Base-by-base conservation (phyloP, 35 echinoderm and acorn worm genomes). In the Heliocidaris erythrogramma region DNA sequence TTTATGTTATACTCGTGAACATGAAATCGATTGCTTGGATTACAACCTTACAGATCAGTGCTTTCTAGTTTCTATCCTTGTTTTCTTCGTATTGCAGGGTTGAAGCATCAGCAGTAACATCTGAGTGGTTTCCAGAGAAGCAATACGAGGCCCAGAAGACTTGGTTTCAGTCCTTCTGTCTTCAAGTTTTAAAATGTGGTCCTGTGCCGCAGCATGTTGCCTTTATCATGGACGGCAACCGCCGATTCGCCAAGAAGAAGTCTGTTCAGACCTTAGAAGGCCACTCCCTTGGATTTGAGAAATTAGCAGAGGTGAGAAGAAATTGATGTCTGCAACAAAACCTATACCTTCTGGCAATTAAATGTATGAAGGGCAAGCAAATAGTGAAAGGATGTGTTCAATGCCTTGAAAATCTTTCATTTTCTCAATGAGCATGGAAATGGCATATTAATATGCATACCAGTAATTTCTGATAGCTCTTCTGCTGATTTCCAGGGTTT, bases 141-240 rank as follows among this genome's bases (percentile, higher is more conserved):
- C 94, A 97, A 42, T 94, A 96, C 65, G 86, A 91, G 30, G 95
- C 97, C 31, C 94, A 97, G 92, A 96, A 93, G 94, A 99, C 97
- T 10, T 99, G 98, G 98, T 53, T 99, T 7, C 97, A 97, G 69
- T 93, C 90, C 31, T 96, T 91, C 24, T 99, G 98, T 90, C 60
- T 95, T 13, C 31, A 95, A 2, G 92, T 99, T 18, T 87, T 99
- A 13, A 96, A 93, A 47, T 93, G 93, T 5, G 98, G 98, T 65
- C 96, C 98, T 2, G 94, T 99, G 27, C 98, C 98, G 0, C 93
- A 91, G 84, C 98, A 99, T 87, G 95, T 99, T 7, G 98, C 98
- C 6, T 97, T 97, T 92, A 99, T 99, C 93, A 99, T 99, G 98
- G 98, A 97, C 93, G 98, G 98, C 59, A 99, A 99, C 85, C 95